Conservation (phyloP, 2,888 invertebrate species). For the Tetragonisca angustula region DNA sequence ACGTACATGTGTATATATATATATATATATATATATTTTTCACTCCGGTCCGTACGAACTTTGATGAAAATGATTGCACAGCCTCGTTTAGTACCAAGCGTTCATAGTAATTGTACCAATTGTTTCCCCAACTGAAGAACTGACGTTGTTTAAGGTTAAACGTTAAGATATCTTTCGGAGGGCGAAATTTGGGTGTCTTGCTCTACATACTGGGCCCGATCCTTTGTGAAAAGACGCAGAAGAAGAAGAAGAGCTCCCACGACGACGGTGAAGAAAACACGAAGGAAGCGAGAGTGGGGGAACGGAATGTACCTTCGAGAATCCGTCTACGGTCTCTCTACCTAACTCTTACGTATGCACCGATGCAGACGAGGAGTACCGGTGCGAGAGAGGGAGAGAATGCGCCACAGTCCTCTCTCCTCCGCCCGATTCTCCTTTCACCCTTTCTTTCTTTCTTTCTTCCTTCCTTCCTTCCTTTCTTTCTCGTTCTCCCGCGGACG, state of each 20-base stretch:
- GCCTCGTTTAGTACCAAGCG: no score
- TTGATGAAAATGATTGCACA: no score
- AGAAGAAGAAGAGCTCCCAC: slow-evolving; percentile 34
- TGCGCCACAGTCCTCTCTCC: slow-evolving; percentile 27
- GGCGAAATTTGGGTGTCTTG: no score
- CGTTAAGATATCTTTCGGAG: no score
- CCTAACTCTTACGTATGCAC: slow-evolving; percentile 69
- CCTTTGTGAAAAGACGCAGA: slow-evolving; percentile 39
- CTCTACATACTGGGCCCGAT: no score
- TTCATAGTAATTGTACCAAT: no score
- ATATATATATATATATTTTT: no score
- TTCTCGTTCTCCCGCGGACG: slow-evolving; percentile 17
- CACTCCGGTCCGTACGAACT: no score
- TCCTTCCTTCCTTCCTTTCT: slow-evolving; percentile 10
- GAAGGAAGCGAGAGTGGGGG: slow-evolving; percentile 48
- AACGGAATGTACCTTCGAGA: slow-evolving; percentile 71
- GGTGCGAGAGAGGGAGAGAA: slow-evolving; percentile 53
- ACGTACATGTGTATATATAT: no score
- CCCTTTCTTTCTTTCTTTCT: background rate
- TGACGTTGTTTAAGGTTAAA: no score
- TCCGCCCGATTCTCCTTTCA: background rate
- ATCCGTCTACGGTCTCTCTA: slow-evolving; percentile 70
- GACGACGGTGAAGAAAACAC: slow-evolving; percentile 29
- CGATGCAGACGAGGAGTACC: slow-evolving; percentile 51
- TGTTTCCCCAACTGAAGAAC: no score